Evolutionary conservation across 53 echinoderm and acorn worm genomes (phyloP).

Genomic region (Astropecten irregularis): DNA sequence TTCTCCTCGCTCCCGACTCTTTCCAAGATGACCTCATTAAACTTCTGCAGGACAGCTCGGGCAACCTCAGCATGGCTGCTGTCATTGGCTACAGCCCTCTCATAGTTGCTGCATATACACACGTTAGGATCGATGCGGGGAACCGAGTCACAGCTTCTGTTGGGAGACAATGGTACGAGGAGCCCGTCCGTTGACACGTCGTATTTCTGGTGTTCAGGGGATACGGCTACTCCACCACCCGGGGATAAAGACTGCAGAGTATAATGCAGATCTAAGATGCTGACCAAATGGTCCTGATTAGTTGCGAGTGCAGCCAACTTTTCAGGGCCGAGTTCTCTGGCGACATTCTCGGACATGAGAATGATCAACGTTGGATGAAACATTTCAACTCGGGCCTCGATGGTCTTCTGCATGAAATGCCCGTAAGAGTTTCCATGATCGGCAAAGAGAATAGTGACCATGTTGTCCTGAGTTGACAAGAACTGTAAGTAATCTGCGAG

Average conservation of each 20-base stretch:
- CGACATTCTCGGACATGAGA: constrained; percentile 60
- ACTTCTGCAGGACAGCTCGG: constrained; percentile 70
- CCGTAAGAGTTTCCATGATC: constrained; percentile 94
- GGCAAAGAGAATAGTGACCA: constrained; percentile 73
- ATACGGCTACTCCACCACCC: neutral
- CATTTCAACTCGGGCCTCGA: constrained; percentile 85
- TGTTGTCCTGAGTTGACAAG: constrained; percentile 62
- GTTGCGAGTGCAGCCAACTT: constrained; percentile 44
- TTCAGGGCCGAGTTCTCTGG: constrained; percentile 20
- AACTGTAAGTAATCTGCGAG: constrained; percentile 69
- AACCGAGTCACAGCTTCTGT: constrained; percentile 76
- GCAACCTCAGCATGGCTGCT: constrained; percentile 66
- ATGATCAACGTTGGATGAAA: constrained; percentile 78
- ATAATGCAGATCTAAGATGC: constrained; percentile 78
- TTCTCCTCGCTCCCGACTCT: constrained; percentile 47
- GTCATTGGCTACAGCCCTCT: constrained; percentile 62
- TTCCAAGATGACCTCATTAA: constrained; percentile 80
- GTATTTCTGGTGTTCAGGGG: constrained; percentile 54
- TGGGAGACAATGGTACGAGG: constrained; percentile 46
- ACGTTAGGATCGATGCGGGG: constrained; percentile 79
- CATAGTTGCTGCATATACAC: constrained; percentile 79
- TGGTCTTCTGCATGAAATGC: constrained; percentile 55
- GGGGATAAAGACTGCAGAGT: constrained; percentile 62
- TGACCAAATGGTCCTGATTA: constrained; percentile 78
- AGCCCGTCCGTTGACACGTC: constrained; percentile 64